Evolutionary conservation across 2,888 invertebrate species (phyloP), one percentile per base, ranked within the genome.

Genomic region (Seira musarum): DNA sequence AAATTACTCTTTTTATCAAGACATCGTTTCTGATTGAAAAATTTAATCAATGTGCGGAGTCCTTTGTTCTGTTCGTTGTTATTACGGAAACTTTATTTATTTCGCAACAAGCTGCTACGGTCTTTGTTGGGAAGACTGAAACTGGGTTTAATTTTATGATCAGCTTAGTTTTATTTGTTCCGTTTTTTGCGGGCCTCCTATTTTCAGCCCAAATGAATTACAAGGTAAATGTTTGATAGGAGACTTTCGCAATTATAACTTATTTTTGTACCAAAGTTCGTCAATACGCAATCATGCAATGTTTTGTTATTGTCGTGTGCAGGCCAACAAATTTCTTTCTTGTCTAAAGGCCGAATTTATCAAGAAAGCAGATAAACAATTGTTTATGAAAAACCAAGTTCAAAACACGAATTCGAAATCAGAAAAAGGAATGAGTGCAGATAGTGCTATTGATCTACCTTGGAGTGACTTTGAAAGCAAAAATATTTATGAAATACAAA

Each of bases 1-100:
- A 49, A 57, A 24, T 64, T 5, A 74, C 6, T 24, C 30, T 65
- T 1, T 73, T 73, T 49, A 30, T 17, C 2, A 53, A 57, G 60
- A 25, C 40, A 0, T 60, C 53, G 0, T 3, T 49, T 13, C 24
- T 74, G 1, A 57, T 66, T 15, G 66, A 74, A n/a, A 17, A 25
- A 22, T 74, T 74, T 21, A 74, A 66, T n/a, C 21, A 66, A 30
- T 19, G 19, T 13, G 19, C 35, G 10, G 66, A 40, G 35, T 30
- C 15, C 25, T 21, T 66, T 35, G 60, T 74, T 21, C 21, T 74
- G 22, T 57, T 24, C n/a, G n/a, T 60, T 17, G 35, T 67, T 1
- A 17, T 74, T 2, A 60, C 66, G 6, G 74, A 74, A 67, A 61
- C 74, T n/a, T 66, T 60, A 46, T 74, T 60, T 40, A 67, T 61